These are phyloP conservation scores for Aphaenogaster ashmeadi DNA, from an alignment of 1,140 invertebrate species.

Conservation along the genomic window DNA sequence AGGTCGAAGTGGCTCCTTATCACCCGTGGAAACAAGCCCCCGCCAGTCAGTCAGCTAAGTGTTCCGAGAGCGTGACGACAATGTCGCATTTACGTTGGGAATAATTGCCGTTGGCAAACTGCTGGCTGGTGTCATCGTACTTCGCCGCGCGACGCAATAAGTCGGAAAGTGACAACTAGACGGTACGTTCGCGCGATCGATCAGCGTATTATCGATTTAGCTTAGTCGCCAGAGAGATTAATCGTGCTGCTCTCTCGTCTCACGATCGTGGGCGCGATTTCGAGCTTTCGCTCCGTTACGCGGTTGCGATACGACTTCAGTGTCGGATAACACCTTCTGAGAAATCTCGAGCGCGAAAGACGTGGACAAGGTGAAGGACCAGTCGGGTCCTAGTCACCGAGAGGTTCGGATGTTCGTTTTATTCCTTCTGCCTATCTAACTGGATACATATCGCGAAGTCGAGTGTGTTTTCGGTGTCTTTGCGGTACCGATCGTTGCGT, in stretches of 20 bases:
- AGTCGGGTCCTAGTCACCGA: not conserved
- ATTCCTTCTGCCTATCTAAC: not conserved
- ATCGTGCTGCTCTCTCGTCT: conserved; percentile 1
- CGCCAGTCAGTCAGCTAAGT: conserved; percentile 52
- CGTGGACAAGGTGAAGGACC: not conserved
- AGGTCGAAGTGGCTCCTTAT: conserved; percentile 47
- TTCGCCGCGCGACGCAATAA: conserved; percentile 32
- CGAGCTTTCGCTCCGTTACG: not conserved
- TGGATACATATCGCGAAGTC: not conserved
- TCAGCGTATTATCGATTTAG: conserved; percentile 19
- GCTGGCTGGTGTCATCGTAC: conserved; percentile 40
- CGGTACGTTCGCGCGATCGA: not conserved
- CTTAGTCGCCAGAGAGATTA: conserved; percentile 8
- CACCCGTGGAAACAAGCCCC: conserved; percentile 42
- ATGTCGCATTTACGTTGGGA: conserved; percentile 66
- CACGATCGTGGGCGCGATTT: not conserved
- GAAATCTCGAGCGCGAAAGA: not conserved
- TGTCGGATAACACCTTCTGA: not conserved
- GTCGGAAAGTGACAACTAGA: conserved; percentile 6
- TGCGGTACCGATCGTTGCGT: not conserved
- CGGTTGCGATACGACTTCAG: not conserved
- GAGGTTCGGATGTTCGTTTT: not conserved
- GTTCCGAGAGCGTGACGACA: conserved; percentile 53
- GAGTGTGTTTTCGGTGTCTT: not conserved
- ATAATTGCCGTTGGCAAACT: conserved; percentile 18